Percentiles rank a stretch among this genome's conserved stretches.
These are phyloP conservation scores for Scotopteryx bipunctaria DNA, from an alignment of 2,888 invertebrate genomes.

Conservation along the genomic window DNA sequence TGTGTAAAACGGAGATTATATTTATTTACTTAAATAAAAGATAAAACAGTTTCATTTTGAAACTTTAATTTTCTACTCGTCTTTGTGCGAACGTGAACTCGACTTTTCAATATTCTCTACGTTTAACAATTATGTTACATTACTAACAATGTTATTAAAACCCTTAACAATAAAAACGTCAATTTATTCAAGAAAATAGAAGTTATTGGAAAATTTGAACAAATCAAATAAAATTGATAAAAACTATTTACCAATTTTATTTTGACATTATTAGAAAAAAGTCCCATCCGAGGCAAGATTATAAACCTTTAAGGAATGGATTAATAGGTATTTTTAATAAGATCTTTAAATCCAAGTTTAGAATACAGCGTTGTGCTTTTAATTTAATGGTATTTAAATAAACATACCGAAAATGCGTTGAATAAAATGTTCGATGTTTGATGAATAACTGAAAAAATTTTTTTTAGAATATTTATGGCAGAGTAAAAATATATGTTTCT, in stretches of 20 bases:
- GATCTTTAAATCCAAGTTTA: constrained; percentile 12
- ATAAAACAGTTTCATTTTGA: constrained; percentile 10
- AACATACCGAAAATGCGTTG: constrained; percentile 11
- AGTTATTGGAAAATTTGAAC: constrained; percentile 37
- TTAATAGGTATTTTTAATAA: constrained; percentile 17
- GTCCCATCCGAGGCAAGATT: constrained; percentile 4
- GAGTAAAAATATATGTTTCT: constrained; percentile 2
- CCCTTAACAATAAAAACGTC: constrained; percentile 61
- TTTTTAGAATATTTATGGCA: not conserved
- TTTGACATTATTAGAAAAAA: constrained; percentile 17
- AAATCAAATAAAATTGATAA: constrained; percentile 23
- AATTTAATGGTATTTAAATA: constrained; percentile 5
- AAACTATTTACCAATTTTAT: constrained; percentile 23
- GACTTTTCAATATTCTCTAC: constrained; percentile 63
- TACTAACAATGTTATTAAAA: constrained; percentile 48
- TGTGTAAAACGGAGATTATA: not conserved
- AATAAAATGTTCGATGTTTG: constrained; percentile 25
- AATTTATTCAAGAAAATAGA: constrained; percentile 48
- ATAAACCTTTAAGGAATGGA: constrained; percentile 9
- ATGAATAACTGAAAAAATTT: constrained; percentile 16
- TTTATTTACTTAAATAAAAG: not conserved
- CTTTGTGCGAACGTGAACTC: constrained; percentile 76
- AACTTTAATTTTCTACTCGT: constrained; percentile 53
- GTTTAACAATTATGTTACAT: constrained; percentile 66
- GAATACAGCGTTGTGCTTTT: constrained; percentile 31